Conservation (phyloP, 2,888 invertebrate genomes). For the Epinotia brunnichana region DNA sequence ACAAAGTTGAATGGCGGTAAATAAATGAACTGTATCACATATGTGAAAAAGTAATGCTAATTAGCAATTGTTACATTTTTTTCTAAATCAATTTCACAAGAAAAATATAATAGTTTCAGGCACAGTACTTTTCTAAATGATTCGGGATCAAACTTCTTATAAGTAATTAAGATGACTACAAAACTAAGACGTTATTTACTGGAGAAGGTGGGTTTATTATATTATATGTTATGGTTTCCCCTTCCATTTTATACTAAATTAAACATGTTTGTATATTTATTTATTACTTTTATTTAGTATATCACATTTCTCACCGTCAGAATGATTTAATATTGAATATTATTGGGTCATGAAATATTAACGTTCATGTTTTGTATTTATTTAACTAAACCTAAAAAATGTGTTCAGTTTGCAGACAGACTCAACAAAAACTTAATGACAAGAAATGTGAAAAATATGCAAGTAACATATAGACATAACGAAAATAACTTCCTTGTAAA, state of each 20-base stretch:
- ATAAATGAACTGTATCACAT: too few relatives aligned
- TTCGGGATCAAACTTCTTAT: neutral
- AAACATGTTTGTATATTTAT: neutral
- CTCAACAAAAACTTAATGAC: constrained; percentile 49
- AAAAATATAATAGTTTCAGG: constrained; percentile 34
- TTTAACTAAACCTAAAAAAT: neutral
- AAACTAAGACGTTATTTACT: constrained; percentile 52
- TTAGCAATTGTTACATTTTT: neutral
- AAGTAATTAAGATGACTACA: constrained; percentile 45
- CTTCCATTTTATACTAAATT: constrained; percentile 3
- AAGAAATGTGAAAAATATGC: constrained; percentile 54
- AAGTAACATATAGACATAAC: constrained; percentile 64
- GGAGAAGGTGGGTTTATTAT: constrained; percentile 53
- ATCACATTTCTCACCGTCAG: neutral
- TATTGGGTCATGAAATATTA: neutral
- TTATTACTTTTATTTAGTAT: neutral
- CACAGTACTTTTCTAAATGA: too few relatives aligned
- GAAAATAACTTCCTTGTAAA: constrained; percentile 60
- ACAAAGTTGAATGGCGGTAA: neutral
- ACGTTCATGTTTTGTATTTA: neutral
- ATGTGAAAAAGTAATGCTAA: neutral
- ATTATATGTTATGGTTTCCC: neutral
- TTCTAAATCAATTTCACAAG: constrained; percentile 19
- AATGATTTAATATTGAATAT: neutral
- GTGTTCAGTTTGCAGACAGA: constrained; percentile 42